Evolutionary conservation across 2,888 invertebrate genomes (phyloP).

Genomic region (Scaptomyza polygonia): DNA sequence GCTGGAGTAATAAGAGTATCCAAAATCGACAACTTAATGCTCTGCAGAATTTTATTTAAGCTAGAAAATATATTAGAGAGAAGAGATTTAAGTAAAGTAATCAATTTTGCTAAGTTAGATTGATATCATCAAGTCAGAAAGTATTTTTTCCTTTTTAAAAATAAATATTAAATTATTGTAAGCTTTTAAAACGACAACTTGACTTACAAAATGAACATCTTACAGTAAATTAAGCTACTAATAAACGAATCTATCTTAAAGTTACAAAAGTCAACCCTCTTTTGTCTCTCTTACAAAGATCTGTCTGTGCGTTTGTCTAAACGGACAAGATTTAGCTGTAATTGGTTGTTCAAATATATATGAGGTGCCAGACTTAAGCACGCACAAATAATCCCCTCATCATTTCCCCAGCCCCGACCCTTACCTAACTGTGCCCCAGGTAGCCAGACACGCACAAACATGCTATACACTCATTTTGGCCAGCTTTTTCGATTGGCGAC

Average conservation of each 20-base stretch:
- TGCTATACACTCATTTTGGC: constrained; percentile 39
- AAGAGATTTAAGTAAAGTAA: no score
- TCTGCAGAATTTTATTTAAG: background rate
- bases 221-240: no score
- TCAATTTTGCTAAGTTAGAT: no score
- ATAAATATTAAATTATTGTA: no score
- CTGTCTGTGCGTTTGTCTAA: background rate
- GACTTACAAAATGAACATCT: no score
- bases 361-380: background rate
- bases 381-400: background rate
- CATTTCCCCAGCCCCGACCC: background rate
- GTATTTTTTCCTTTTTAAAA: no score
- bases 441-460: background rate
- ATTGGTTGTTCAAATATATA: constrained; percentile 43
- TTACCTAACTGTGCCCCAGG: background rate
- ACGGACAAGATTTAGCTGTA: constrained; percentile 53
- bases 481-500: constrained; percentile 20
- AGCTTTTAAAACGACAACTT: no score
- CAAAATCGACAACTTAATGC: background rate
- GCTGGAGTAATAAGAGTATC: background rate
- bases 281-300: no score
- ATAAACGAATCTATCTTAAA: no score
- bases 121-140: no score
- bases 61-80: no score
- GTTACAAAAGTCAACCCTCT: background rate